Base-by-base conservation (phyloP, 2,888 invertebrate genomes). In the Drosophila subsilvestris region DNA sequence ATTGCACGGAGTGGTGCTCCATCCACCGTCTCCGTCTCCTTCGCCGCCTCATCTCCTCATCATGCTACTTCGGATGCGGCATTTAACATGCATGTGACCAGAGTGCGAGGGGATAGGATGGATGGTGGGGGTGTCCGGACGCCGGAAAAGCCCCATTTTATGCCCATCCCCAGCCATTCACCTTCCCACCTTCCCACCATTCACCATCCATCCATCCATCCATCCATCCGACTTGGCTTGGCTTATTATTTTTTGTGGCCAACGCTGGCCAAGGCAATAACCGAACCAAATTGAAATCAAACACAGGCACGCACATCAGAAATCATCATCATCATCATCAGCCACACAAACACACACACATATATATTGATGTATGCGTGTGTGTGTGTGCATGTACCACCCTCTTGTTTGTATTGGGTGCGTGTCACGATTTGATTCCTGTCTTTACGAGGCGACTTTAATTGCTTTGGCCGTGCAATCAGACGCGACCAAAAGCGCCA, bases 271-370 rank as follows among this genome's bases (percentile, higher is more conserved):
- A 73, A 75, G 63, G 86, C 86, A 82, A 82, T 85, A 87, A 85
- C 56, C 72, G 68, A 75, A 81, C 87, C 74, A 81, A 82, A 82
- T 82, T 87, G 82, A 82, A 82, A 87, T 87, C 86, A 87, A 86
- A 77, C 80, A 71, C 80, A 70, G 58, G 55, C 77, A 60, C 62
- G 55, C 60, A 61, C 49, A 62, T 69, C 68, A 49, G 61, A 49
- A 69, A 71, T 72, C 70, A 70, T 70, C 72, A 71, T 72, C 70
- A 70, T 70, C 72, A 60, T 62, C 63, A 58, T 48, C 32, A 32
- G 12, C 47, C 17, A 29, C 58, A 63, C 66, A 20, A 45, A 17
- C 44, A 29, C 32, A 49, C 29, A 7, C 17, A 27, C 49, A 60
- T 49, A 50, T 18, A 44, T 18, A 44, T 62, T 14, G 32, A 43